Evolutionary conservation across 1,140 invertebrate genomes (phyloP).

Genomic region (Heliconius melpomene): DNA sequence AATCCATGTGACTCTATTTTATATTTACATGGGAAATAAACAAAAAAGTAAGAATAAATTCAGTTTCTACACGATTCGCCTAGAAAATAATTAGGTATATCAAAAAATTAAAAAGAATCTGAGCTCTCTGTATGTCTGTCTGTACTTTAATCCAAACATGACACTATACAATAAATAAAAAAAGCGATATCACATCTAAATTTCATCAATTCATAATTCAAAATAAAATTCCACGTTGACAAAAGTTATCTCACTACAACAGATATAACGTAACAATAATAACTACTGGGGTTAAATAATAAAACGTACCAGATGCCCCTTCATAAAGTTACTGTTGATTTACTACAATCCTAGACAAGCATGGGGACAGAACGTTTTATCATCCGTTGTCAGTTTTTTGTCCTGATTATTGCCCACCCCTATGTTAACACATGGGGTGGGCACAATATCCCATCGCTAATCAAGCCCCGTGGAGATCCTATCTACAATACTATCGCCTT

Average conservation of each 20-base stretch:
- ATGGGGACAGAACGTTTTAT: constrained; percentile 36
- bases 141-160: background rate
- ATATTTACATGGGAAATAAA: no score
- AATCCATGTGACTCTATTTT: no score
- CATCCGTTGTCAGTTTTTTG: constrained; percentile 37
- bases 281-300: constrained; percentile 13
- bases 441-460: constrained; percentile 37
- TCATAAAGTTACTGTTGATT: constrained; percentile 40
- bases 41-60: no score
- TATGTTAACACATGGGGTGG: constrained; percentile 28
- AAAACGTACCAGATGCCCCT: constrained; percentile 39
- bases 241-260: background rate
- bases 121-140: no score
- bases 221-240: background rate
- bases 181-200: background rate
- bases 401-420: constrained; percentile 17
- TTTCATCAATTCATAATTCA: background rate
- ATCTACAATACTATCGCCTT: constrained; percentile 50
- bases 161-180: background rate
- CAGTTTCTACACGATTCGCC: no score
- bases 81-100: no score
- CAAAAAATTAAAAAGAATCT: no score
- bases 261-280: background rate
- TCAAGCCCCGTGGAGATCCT: constrained; percentile 38
- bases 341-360: constrained; percentile 35